These are phyloP conservation scores for Grantiella picta DNA, from an alignment of 2,113 vertebrate genomes.

Conservation along the genomic window DNA sequence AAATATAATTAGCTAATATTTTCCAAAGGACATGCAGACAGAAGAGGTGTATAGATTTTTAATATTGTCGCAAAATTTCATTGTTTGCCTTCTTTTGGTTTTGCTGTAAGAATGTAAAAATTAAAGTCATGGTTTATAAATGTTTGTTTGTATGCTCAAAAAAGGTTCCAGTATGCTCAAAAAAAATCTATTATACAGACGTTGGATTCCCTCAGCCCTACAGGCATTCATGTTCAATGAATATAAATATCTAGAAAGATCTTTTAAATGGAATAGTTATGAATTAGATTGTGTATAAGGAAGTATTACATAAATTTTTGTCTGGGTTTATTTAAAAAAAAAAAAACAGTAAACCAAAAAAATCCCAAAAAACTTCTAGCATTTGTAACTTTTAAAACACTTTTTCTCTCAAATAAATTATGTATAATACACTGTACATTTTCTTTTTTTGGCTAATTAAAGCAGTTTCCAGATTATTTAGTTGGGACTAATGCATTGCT, in stretches of 20 bases:
- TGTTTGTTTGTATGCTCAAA: neutral
- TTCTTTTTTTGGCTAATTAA: neutral
- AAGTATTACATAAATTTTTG: neutral
- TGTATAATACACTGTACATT: neutral
- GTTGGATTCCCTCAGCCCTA: neutral
- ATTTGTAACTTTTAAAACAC: neutral
- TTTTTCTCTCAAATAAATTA: neutral
- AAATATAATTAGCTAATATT: constrained; percentile 65
- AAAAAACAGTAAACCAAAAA: neutral
- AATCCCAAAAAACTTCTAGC: neutral
- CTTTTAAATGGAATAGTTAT: neutral
- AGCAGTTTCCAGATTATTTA: neutral
- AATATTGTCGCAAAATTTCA: neutral
- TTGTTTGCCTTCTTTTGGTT: constrained; percentile 8
- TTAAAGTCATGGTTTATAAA: neutral
- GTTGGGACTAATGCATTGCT: neutral
- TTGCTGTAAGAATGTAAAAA: neutral
- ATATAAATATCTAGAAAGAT: neutral
- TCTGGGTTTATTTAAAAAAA: neutral
- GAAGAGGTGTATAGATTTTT: neutral
- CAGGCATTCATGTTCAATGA: neutral
- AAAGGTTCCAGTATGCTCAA: neutral
- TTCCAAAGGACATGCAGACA: neutral
- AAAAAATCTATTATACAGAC: constrained; percentile 7
- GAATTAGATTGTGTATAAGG: neutral